Evolutionary conservation across 1,140 invertebrate species (phyloP).

Genomic region (Ylistrum balloti): DNA sequence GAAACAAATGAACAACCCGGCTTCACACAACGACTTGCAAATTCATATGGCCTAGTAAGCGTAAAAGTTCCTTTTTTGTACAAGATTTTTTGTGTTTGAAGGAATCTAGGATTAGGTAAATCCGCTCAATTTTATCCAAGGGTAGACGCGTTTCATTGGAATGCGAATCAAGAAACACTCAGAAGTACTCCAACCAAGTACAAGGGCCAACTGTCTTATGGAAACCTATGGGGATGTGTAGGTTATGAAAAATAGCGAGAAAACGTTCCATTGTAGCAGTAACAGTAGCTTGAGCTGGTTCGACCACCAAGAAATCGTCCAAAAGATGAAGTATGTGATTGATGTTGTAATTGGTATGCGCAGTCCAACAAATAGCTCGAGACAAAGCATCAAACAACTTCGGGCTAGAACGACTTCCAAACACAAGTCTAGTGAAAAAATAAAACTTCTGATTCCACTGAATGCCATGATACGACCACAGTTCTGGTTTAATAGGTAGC

Average conservation of each 20-base stretch:
- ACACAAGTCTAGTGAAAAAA: too few relatives aligned
- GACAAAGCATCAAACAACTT: background rate
- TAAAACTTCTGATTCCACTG: too few relatives aligned
- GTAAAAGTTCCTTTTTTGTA: slow-evolving; percentile 43
- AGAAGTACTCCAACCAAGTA: background rate
- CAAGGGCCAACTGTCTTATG: slow-evolving; percentile 16
- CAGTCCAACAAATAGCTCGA: slow-evolving; percentile 45
- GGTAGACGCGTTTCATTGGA: slow-evolving; percentile 1
- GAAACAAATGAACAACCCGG: slow-evolving; percentile 41
- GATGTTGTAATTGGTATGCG: background rate
- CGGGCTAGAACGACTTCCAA: background rate
- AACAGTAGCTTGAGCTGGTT: background rate
- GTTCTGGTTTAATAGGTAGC: too few relatives aligned
- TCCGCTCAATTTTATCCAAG: background rate
- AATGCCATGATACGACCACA: too few relatives aligned
- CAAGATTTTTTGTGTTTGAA: background rate
- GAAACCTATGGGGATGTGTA: slow-evolving; percentile 16
- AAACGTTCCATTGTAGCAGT: slow-evolving; percentile 1
- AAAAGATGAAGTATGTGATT: too few relatives aligned
- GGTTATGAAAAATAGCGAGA: background rate
- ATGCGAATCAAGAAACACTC: background rate
- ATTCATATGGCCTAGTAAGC: slow-evolving; percentile 42
- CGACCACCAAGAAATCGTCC: background rate
- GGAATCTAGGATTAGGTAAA: too few relatives aligned
- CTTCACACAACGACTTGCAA: background rate